Conservation (phyloP, 2,888 invertebrate genomes). For the Zaprionus lineosus region DNA sequence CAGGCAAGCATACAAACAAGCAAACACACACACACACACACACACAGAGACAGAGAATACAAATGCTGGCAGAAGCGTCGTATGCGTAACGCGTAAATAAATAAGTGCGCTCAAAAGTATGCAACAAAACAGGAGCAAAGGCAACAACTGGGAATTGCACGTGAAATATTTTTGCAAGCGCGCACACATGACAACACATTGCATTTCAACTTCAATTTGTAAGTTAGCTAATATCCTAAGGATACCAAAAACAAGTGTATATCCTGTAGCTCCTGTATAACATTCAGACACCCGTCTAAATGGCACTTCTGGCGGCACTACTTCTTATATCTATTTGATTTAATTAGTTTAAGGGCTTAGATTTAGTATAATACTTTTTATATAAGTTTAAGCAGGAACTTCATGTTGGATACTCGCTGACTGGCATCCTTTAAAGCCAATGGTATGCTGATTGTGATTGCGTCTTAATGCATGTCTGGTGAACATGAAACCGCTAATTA, state of each 20-base stretch:
- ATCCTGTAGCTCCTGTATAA: too few species aligned
- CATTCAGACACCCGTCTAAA: too few species aligned
- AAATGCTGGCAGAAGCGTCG: slow-evolving; percentile 37
- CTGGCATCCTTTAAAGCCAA: too few species aligned
- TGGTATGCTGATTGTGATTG: slow-evolving; percentile 32
- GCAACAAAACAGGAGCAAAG: slow-evolving; percentile 36
- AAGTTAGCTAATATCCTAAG: slow-evolving; percentile 2
- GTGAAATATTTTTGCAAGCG: slow-evolving; percentile 30
- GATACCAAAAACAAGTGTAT: background rate
- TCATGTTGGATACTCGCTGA: too few species aligned
- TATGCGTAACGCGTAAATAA: slow-evolving; percentile 61
- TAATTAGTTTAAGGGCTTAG: too few species aligned
- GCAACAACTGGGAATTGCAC: slow-evolving; percentile 15
- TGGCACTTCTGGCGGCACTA: too few species aligned
- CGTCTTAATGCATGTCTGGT: background rate
- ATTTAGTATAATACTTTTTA: too few species aligned
- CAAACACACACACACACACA: background rate
- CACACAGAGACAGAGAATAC: slow-evolving; percentile 2
- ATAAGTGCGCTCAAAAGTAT: slow-evolving; percentile 54
- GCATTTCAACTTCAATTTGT: slow-evolving; percentile 12
- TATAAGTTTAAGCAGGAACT: too few species aligned
- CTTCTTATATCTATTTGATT: too few species aligned
- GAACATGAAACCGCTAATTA: slow-evolving; percentile 38
- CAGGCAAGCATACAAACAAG: background rate
- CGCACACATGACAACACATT: background rate